These are phyloP conservation scores for Punctoribates punctum DNA, from an alignment of 2,888 invertebrate species.

Conservation along the genomic window DNA sequence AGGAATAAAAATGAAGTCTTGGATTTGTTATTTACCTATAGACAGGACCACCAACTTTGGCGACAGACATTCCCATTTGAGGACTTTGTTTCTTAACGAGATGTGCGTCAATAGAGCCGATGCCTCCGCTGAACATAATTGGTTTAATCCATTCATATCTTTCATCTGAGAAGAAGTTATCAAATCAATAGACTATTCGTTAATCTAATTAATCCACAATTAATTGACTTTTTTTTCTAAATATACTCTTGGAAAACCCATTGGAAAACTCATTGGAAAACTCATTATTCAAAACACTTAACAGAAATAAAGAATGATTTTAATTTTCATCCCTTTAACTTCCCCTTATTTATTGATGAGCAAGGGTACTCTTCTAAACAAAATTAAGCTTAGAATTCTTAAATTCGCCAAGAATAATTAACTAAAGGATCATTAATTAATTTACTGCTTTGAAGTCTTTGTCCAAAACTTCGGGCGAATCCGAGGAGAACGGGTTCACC, in stretches of 20 bases:
- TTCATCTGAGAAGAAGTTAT: constrained; percentile 51
- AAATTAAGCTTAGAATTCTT: too few species aligned
- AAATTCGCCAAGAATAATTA: too few species aligned
- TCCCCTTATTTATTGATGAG: too few species aligned
- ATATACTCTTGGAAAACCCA: too few species aligned
- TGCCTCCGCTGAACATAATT: constrained; percentile 96
- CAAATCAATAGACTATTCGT: neutral
- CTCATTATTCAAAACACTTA: neutral
- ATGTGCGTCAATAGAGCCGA: constrained; percentile 79
- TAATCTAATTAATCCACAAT: too few species aligned
- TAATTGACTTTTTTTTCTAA: too few species aligned
- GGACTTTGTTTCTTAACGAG: constrained; percentile 76
- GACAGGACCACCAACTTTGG: constrained; percentile 91
- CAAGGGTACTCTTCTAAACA: too few species aligned
- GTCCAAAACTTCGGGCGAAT: constrained; percentile 85
- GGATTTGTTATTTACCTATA: constrained; percentile 22
- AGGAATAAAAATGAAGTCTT: too few species aligned
- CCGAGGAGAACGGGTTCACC: constrained; percentile 91
- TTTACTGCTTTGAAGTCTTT: constrained; percentile 59
- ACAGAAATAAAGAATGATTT: too few species aligned
- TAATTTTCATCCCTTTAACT: too few species aligned
- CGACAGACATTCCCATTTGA: constrained; percentile 77
- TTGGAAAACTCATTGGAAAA: neutral
- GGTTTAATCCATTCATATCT: constrained; percentile 94
- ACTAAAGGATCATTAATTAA: constrained; percentile 51